phyloP scores from a whole-genome alignment of 2,888 invertebrate genomes.

The Erebia palarica region DNA sequence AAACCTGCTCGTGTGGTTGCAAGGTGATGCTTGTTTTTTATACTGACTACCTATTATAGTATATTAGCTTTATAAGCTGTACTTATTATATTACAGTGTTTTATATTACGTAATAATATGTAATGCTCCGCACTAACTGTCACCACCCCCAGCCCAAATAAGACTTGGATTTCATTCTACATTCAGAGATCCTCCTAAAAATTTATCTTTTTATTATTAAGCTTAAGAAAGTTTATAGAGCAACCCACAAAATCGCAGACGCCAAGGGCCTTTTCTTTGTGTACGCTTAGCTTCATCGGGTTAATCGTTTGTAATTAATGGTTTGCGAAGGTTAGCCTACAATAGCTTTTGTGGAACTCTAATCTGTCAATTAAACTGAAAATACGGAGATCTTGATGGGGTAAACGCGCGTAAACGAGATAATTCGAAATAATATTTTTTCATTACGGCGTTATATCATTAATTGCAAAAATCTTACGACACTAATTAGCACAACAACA shows the following conservation, averaged over 20 bases:
- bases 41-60: too few relatives aligned
- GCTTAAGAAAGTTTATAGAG: background rate
- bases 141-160: background rate
- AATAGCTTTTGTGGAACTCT: constrained; percentile 7
- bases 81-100: too few relatives aligned
- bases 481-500: too few relatives aligned
- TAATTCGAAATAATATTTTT: background rate
- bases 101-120: too few relatives aligned
- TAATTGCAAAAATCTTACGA: too few relatives aligned
- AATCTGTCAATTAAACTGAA: constrained; percentile 30
- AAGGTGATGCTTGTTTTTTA: too few relatives aligned
- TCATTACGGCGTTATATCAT: too few relatives aligned
- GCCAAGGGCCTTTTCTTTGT: background rate
- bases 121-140: too few relatives aligned
- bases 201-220: background rate
- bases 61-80: too few relatives aligned
- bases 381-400: constrained; percentile 25
- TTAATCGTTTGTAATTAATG: constrained; percentile 7
- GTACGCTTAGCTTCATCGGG: constrained; percentile 4
- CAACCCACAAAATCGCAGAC: constrained; percentile 9
- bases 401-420: background rate
- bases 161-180: background rate
- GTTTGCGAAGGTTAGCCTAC: constrained; percentile 11
- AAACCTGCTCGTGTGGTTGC: too few relatives aligned
- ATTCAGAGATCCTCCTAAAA: background rate